phyloP scores from a whole-genome alignment of 1,140 invertebrate species.

The Gryllus bimaculatus region DNA sequence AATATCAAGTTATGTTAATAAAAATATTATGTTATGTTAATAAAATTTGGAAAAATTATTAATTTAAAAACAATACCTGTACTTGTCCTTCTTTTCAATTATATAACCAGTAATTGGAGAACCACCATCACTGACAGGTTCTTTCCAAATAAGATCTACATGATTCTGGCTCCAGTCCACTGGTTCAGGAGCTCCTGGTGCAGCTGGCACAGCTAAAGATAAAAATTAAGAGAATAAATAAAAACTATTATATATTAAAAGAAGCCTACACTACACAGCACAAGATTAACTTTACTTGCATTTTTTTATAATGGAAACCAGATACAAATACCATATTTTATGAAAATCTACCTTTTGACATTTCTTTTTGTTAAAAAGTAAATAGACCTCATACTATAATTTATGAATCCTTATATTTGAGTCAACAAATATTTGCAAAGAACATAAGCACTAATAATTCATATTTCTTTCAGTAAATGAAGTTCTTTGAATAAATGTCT shows the following conservation, averaged over 20 bases:
- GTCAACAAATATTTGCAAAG: too few species aligned
- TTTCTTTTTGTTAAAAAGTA: too few species aligned
- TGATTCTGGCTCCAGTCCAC: slow-evolving; percentile 87
- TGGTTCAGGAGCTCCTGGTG: slow-evolving; percentile 76
- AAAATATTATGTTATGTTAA: neutral
- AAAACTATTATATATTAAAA: neutral
- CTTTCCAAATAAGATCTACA: slow-evolving; percentile 77
- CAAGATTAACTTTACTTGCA: too few species aligned
- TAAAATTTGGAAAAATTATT: neutral
- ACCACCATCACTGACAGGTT: slow-evolving; percentile 76
- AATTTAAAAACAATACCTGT: slow-evolving; percentile 37
- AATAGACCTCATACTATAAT: too few species aligned
- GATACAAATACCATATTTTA: too few species aligned
- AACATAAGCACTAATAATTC: too few species aligned
- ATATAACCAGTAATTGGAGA: slow-evolving; percentile 90
- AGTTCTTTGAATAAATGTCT: too few species aligned
- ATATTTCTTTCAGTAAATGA: too few species aligned
- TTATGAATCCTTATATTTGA: too few species aligned
- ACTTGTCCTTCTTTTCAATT: slow-evolving; percentile 95
- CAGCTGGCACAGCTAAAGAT: slow-evolving; percentile 58
- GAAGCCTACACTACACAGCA: too few species aligned
- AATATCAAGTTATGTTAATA: neutral
- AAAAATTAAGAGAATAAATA: slow-evolving; percentile 14
- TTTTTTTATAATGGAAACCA: too few species aligned
- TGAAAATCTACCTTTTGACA: too few species aligned